phyloP scores from a whole-genome alignment of 30 jellyfish, hydroid and myxozoan species.

The Hydractinia symbiolongicarpus region DNA sequence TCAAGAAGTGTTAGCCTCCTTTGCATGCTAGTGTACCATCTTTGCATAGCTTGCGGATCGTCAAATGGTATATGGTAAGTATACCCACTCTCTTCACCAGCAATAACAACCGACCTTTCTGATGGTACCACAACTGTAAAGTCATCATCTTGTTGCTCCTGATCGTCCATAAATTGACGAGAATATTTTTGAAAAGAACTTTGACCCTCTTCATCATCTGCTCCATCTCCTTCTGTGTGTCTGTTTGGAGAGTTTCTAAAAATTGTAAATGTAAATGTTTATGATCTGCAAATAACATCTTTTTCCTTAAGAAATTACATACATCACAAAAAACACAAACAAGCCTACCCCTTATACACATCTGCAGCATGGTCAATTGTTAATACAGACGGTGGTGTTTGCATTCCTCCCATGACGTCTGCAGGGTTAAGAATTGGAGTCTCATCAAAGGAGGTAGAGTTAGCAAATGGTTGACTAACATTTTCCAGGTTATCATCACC shows the following conservation, averaged over 20 bases:
- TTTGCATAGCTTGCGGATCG: slow-evolving; percentile 31
- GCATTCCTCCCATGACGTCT: slow-evolving; percentile 91
- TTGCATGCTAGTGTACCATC: slow-evolving; percentile 37
- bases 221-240: slow-evolving; percentile 46
- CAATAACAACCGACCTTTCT: slow-evolving; percentile 37
- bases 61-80: slow-evolving; percentile 23
- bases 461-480: slow-evolving; percentile 12
- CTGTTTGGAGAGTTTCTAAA: slow-evolving; percentile 32
- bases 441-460: slow-evolving; percentile 64
- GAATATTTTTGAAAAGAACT: slow-evolving; percentile 20
- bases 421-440: slow-evolving; percentile 84
- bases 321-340: not conserved
- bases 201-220: slow-evolving; percentile 30
- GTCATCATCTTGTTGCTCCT: not conserved
- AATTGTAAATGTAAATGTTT: not conserved
- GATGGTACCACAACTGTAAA: slow-evolving; percentile 15
- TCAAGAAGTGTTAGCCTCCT: slow-evolving; percentile 28
- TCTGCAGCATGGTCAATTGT: slow-evolving; percentile 79
- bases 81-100: slow-evolving; percentile 32
- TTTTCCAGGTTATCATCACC: slow-evolving; percentile 85
- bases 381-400: slow-evolving; percentile 89
- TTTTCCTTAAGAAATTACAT: not conserved
- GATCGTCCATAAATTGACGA: slow-evolving; percentile 1
- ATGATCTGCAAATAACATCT: too few relatives aligned
- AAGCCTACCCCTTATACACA: slow-evolving; percentile 27